Percentiles rank a stretch among this genome's conserved stretches.
These are phyloP conservation scores for Drosophila eohydei DNA, from an alignment of 2,888 invertebrate genomes.

Conservation along the genomic window DNA sequence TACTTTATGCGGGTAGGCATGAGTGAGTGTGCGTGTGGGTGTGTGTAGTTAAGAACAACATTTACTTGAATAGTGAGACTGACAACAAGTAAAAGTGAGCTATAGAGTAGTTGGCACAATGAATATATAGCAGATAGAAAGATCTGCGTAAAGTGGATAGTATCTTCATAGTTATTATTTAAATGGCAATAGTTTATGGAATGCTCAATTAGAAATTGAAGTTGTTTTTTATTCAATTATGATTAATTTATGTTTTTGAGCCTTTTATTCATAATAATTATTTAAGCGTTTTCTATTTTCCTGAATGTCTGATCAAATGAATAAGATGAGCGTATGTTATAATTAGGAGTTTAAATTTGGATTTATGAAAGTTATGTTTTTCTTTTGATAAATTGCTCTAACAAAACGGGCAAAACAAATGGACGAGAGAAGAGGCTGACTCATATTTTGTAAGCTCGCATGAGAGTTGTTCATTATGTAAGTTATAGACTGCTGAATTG, in stretches of 20 bases:
- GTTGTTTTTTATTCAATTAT: not conserved
- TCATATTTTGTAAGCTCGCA: conserved; percentile 7
- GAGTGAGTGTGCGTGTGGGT: conserved; percentile 25
- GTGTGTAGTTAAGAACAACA: conserved; percentile 53
- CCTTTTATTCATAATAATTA: not conserved
- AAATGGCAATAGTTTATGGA: not conserved
- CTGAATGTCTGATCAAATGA: conserved; percentile 19
- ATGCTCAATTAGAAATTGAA: not conserved
- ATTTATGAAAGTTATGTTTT: conserved; percentile 1
- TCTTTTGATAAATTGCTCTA: conserved; percentile 21
- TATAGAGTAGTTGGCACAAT: conserved; percentile 46
- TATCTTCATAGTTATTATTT: not conserved
- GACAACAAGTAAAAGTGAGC: conserved; percentile 46
- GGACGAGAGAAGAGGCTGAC: conserved; percentile 36
- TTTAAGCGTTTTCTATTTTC: not conserved
- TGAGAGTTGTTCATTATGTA: not conserved
- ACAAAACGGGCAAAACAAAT: conserved; percentile 77
- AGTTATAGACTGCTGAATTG: conserved; percentile 16
- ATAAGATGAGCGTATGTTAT: conserved; percentile 5
- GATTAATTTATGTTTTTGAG: not conserved
- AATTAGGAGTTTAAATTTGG: not conserved
- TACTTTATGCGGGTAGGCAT: conserved; percentile 13
- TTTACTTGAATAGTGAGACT: conserved; percentile 54
- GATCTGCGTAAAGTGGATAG: conserved; percentile 1
- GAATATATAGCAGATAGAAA: conserved; percentile 15